phyloP scores from a whole-genome alignment of 2,888 invertebrate genomes.

The Lottia gigantea region DNA sequence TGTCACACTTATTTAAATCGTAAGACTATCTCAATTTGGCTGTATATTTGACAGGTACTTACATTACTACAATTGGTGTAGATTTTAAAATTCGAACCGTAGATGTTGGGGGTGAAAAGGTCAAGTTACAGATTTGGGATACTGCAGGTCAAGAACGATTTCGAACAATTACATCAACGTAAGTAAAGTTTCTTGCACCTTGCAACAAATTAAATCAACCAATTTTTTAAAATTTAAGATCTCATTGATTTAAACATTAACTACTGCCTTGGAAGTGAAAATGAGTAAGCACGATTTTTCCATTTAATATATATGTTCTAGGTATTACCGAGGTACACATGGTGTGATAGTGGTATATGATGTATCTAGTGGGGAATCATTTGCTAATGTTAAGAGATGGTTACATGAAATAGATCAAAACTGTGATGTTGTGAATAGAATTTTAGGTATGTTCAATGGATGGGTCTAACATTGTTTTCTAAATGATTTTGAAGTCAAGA shows the following conservation, averaged over 20 bases:
- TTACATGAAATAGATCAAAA: conserved; percentile 99
- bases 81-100: conserved; percentile 99
- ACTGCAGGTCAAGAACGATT: conserved; percentile 69
- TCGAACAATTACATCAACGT: conserved; percentile 98
- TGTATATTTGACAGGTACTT: conserved; percentile 69
- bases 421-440: conserved; percentile 98
- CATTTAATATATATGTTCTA: too few species aligned
- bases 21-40: conserved; percentile 6
- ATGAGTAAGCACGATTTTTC: too few species aligned
- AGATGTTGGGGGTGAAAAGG: conserved; percentile 69
- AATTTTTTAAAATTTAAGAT: too few species aligned
- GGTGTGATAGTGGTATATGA: conserved; percentile 99
- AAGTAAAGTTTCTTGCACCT: conserved; percentile 43
- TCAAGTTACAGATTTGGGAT: conserved; percentile 81
- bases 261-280: too few species aligned
- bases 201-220: too few species aligned
- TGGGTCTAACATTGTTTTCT: too few species aligned
- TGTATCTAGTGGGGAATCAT: conserved; percentile 98
- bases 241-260: too few species aligned
- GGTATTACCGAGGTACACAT: conserved; percentile 97
- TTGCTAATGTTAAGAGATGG: conserved; percentile 99
- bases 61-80: conserved; percentile 98
- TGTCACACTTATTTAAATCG: background rate
- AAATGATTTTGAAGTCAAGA: too few species aligned
- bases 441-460: conserved; percentile 84